phyloP scores from a whole-genome alignment of 2,888 invertebrate genomes.

The Scrobipalpa atriplicella region DNA sequence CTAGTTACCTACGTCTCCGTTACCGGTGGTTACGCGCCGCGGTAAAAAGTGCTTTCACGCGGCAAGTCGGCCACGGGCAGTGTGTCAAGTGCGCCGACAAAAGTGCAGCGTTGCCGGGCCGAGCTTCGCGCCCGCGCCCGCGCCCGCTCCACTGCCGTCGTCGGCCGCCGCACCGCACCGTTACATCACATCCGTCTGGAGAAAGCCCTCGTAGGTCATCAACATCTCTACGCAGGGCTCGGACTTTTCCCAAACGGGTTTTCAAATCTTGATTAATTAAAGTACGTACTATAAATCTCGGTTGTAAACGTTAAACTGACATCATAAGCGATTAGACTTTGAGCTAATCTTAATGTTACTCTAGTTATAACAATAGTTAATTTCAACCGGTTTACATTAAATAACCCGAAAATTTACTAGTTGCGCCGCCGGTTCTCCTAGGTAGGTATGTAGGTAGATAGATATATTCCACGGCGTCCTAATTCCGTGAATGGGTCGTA shows the following conservation, averaged over 20 bases:
- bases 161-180: slow-evolving; percentile 46
- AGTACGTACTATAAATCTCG: not conserved
- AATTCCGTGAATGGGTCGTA: slow-evolving; percentile 71
- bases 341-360: too few relatives aligned
- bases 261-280: not conserved
- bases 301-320: not conserved
- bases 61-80: slow-evolving; percentile 81
- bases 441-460: not conserved
- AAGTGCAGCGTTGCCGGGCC: slow-evolving; percentile 76
- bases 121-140: slow-evolving; percentile 41
- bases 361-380: too few relatives aligned
- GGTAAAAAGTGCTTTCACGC: slow-evolving; percentile 81
- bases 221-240: slow-evolving; percentile 53
- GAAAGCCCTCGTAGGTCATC: slow-evolving; percentile 70
- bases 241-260: slow-evolving; percentile 24
- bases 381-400: not conserved
- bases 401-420: not conserved
- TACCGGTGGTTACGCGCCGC: slow-evolving; percentile 65
- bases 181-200: slow-evolving; percentile 79
- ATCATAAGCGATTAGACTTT: too few relatives aligned
- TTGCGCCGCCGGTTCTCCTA: not conserved
- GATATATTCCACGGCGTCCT: slow-evolving; percentile 45
- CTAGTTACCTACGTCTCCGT: slow-evolving; percentile 73
- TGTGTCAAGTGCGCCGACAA: slow-evolving; percentile 81
- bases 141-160: slow-evolving; percentile 44